Conservation (phyloP, 2,797 vertebrate genomes). For the Salmo trutta region DNA sequence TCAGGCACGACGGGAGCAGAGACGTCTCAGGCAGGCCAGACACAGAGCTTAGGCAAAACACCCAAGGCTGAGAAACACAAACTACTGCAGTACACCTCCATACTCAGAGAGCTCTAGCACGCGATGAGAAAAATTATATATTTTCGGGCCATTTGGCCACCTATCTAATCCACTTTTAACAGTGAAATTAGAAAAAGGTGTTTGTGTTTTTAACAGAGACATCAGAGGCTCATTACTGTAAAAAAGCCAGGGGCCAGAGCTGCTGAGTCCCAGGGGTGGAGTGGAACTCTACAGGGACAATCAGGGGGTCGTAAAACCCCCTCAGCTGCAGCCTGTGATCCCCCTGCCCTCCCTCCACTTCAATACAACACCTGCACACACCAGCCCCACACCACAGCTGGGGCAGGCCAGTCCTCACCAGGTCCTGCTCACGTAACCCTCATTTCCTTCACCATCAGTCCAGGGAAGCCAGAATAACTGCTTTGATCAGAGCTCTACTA, state of each 20-base stretch:
- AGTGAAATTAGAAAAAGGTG: not conserved
- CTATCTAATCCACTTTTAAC: not conserved
- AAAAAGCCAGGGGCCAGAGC: not conserved
- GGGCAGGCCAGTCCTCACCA: slow-evolving; percentile 30
- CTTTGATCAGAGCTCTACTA: slow-evolving; percentile 37
- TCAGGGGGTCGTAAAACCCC: slow-evolving; percentile 51
- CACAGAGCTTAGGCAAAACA: not conserved
- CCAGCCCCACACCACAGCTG: slow-evolving; percentile 18
- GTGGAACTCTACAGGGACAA: slow-evolving; percentile 35
- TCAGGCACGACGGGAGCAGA: not conserved
- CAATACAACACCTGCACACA: slow-evolving; percentile 57
- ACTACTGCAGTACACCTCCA: not conserved
- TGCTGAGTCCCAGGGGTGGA: not conserved
- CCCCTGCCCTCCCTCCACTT: slow-evolving; percentile 40
- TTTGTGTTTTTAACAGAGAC: slow-evolving; percentile 5
- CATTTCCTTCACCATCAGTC: slow-evolving; percentile 25
- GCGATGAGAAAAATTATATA: not conserved
- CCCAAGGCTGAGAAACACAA: not conserved
- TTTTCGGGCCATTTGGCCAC: not conserved
- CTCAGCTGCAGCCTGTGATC: slow-evolving; percentile 65
- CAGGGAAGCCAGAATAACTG: slow-evolving; percentile 33
- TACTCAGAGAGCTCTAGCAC: not conserved
- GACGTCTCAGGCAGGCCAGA: not conserved
- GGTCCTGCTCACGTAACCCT: slow-evolving; percentile 1
- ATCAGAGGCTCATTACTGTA: not conserved